Evolutionary conservation across 2,888 invertebrate species (phyloP), one percentile per base, ranked within the genome.

Genomic region (Drosophila nr. medialis): DNA sequence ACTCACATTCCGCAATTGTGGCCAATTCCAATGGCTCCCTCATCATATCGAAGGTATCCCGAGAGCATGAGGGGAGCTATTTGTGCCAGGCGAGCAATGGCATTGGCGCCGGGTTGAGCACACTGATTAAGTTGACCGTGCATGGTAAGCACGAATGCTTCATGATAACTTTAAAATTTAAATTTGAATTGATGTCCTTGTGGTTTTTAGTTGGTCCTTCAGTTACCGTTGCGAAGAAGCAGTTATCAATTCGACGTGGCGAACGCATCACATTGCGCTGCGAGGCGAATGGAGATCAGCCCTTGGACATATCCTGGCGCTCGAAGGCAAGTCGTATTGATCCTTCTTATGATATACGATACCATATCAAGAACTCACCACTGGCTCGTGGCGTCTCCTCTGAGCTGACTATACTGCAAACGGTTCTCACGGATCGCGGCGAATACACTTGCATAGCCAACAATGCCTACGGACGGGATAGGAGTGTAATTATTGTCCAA

Each of bases 361-460:
- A 93, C 72, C 91, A 92, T 13, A 84, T 93, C 2, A 92, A 92
- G 60, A 92, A 93, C 69, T 92, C 93, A 2, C 92, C 92, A 1
- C 78, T 92, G 0, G 90, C 91, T 21, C 91, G 92, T 29, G 94
- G 94, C 6, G 83, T 93, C n/a, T 92, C 94, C 18, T 95, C 95
- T 0, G 94, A 94, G 80, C 87, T 95, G 74, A 93, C 94, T 3
- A 94, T 95, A 61, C 90, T 93, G 11, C 94, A 95, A 54, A 94
- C 95, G 10, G 92, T 93, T 21, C 90, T 94, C 27, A 92, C 93
- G 24, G 94, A 94, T 81, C 93, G 95, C 11, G 94, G 94, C 4
- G 95, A 95, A 85, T 95, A 95, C 89, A 94, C 94, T 2, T 95
- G 95, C 86, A 93, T 94, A 34, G 95, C 95, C 4, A 94, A 93